Conservation (phyloP, 2,888 invertebrate species). For the Loripinus fragilis region DNA sequence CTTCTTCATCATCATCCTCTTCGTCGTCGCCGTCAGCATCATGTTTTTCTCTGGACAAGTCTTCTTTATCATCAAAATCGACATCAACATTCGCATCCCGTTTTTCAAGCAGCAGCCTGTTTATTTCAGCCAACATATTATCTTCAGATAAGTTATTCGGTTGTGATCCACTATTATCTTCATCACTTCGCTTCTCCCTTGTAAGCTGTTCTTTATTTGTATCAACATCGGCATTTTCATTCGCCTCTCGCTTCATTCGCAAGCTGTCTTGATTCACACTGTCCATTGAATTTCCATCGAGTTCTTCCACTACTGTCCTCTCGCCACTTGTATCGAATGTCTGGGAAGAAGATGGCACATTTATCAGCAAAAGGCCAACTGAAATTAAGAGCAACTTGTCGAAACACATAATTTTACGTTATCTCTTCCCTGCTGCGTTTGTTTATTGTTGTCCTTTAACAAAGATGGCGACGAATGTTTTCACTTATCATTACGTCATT, state of each 20-base stretch:
- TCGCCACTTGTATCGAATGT: neutral
- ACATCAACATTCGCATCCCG: neutral
- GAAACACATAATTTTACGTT: neutral
- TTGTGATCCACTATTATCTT: neutral
- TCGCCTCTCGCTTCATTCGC: neutral
- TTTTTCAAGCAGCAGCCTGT: neutral
- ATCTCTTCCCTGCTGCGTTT: neutral
- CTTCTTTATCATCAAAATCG: neutral
- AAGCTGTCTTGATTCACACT: neutral
- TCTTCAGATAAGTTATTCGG: neutral
- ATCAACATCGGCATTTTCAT: neutral
- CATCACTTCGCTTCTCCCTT: neutral
- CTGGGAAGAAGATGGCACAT: neutral
- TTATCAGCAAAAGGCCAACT: neutral
- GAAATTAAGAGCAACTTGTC: neutral
- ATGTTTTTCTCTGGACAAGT: neutral
- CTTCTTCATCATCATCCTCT: constrained; percentile 15
- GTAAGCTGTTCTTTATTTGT: neutral
- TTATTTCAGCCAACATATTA: neutral
- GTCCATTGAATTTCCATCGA: no score
- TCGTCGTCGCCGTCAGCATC: neutral
- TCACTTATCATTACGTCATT: neutral
- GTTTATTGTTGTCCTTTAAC: no score
- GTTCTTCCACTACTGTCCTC: neutral
- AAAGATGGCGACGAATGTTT: constrained; percentile 1